Percentiles rank a stretch among this genome's conserved stretches.
Evolutionary conservation across 2,888 invertebrate genomes (phyloP).

Genomic region (Oxyteleia sp.): DNA sequence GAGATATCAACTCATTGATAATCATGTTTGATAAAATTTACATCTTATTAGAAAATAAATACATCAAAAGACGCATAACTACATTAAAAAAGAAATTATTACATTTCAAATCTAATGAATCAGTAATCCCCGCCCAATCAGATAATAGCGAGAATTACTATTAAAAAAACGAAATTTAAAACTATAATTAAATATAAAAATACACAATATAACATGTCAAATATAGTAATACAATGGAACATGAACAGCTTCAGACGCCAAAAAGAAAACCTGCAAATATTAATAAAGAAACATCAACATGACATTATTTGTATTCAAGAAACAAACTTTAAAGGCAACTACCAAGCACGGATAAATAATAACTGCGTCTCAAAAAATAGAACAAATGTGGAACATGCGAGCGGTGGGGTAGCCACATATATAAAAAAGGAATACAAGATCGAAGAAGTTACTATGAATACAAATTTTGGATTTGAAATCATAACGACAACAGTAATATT

Average conservation of each 20-base stretch:
- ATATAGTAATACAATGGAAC: slow-evolving; percentile 50
- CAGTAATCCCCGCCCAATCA: no score
- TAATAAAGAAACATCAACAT: slow-evolving; percentile 9
- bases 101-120: no score
- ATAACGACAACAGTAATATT: background rate
- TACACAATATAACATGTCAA: background rate
- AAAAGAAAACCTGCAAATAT: slow-evolving; percentile 37
- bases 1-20: background rate
- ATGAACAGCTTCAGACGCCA: slow-evolving; percentile 27
- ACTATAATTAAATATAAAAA: background rate
- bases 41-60: background rate
- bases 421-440: slow-evolving; percentile 45
- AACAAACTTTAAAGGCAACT: slow-evolving; percentile 52
- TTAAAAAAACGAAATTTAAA: no score
- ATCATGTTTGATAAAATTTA: slow-evolving; percentile 24
- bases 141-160: background rate
- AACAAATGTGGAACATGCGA: slow-evolving; percentile 33
- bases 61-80: slow-evolving; percentile 18
- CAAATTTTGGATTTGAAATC: slow-evolving; percentile 62
- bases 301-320: slow-evolving; percentile 43
- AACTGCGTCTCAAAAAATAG: slow-evolving; percentile 24
- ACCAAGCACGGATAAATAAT: slow-evolving; percentile 5
- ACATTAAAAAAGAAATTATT: slow-evolving; percentile 32
- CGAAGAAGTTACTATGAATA: slow-evolving; percentile 43
- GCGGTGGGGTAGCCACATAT: slow-evolving; percentile 67